Base-by-base conservation (phyloP, 2,113 vertebrate species). In the Spheniscus mendiculus region DNA sequence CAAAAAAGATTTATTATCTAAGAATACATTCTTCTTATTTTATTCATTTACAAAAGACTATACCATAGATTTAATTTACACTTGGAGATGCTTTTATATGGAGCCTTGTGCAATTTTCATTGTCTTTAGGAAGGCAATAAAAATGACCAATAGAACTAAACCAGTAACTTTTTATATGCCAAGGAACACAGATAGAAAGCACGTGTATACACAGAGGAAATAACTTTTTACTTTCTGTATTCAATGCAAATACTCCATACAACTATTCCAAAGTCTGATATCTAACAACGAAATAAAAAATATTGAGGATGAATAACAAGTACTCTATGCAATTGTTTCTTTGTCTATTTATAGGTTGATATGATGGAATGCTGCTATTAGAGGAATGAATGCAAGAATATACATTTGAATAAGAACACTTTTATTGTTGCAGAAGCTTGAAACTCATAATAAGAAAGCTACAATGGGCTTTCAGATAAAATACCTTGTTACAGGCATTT, bases 371-470 rank as follows among this genome's bases (percentile, higher is more conserved):
- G 83, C 73, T 97, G 70, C 97, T 97, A 97, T 97, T 98, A 95
- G 72, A 94, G 77, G 67, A 93, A 93, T 79, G 89, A 97, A 94
- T 92, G 47, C 91, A 96, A 96, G 90, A 85, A 90, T 95, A 81
- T 86, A 81, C 94, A 97, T 98, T 97, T 98, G 95, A 98, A 98
- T 97, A 98, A 93, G 89, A 97, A 84, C 70, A 84, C 53, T 90
- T 93, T 96, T 92, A 96, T 93, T 97, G 87, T 92, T 91, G 70
- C 50, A 78, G 83, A 89, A 97, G 87, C 94, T 91, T 96, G 85
- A 95, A 93, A 96, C 36, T 95, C 90, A 80, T 79, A 97, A 97
- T 96, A 97, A 97, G 86, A 92, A 94, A 92, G 40, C 55, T 55
- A 87, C 72, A 96, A 93, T 90, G 66, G 74, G 81, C 82, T 96